phyloP scores from a whole-genome alignment of 2,888 invertebrate genomes.

The Axea sp. region DNA sequence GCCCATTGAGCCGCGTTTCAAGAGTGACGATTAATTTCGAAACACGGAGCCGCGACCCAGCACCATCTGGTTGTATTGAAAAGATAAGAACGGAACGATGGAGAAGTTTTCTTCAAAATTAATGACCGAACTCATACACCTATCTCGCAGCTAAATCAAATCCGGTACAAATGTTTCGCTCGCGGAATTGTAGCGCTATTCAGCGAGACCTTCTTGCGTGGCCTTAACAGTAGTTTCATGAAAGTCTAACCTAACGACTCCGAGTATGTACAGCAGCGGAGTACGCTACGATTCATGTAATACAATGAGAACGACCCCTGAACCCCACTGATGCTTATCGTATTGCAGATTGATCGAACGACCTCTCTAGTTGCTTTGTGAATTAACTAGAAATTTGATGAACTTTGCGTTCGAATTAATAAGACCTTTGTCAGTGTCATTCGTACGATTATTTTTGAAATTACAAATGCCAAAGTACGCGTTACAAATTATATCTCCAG shows the following conservation, averaged over 20 bases:
- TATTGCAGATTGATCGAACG: conserved; percentile 55
- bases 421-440: too few relatives aligned
- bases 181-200: conserved; percentile 33
- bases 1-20: too few relatives aligned
- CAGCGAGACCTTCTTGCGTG: conserved; percentile 45
- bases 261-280: conserved; percentile 30
- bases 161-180: conserved; percentile 47
- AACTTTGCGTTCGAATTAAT: too few relatives aligned
- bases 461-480: too few relatives aligned
- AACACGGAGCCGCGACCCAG: conserved; percentile 2
- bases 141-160: conserved; percentile 37
- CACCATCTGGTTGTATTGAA: conserved; percentile 7
- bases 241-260: conserved; percentile 50
- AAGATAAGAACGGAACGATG: background rate
- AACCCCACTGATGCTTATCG: conserved; percentile 55
- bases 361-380: conserved; percentile 31
- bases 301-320: conserved; percentile 54
- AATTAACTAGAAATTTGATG: too few relatives aligned
- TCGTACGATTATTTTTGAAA: too few relatives aligned
- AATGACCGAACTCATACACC: conserved; percentile 25
- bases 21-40: too few relatives aligned
- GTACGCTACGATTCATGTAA: conserved; percentile 59
- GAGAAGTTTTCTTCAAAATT: conserved; percentile 12
- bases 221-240: conserved; percentile 57
- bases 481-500: too few relatives aligned